Percentiles rank a stretch among this genome's conserved stretches.
Evolutionary conservation across 2,888 invertebrate genomes (phyloP).

Genomic region (Tetragonisca angustula): DNA sequence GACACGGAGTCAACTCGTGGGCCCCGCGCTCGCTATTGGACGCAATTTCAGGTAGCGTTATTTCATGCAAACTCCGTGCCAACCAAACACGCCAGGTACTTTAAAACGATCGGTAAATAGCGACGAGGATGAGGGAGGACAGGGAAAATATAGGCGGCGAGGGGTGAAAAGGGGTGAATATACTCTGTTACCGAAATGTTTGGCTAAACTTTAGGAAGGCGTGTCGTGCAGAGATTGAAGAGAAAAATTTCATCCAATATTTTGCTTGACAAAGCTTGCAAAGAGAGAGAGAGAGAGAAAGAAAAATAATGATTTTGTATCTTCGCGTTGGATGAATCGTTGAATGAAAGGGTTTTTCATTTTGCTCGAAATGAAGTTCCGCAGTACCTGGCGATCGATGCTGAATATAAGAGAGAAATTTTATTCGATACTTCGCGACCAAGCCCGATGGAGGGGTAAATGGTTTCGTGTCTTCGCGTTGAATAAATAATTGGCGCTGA

Average conservation of each 20-base stretch:
- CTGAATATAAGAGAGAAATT: too few relatives aligned
- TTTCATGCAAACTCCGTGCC: slow-evolving; percentile 65
- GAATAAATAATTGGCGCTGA: too few relatives aligned
- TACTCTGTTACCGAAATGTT: neutral
- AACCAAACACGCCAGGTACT: slow-evolving; percentile 60
- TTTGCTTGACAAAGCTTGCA: neutral
- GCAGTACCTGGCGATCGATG: too few relatives aligned
- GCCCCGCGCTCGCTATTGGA: slow-evolving; percentile 5
- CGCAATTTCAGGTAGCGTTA: slow-evolving; percentile 58
- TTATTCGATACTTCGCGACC: too few relatives aligned
- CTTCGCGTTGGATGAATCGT: neutral
- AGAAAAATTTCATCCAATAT: neutral
- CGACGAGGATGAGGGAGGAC: neutral
- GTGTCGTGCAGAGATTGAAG: neutral
- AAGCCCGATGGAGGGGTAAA: too few relatives aligned
- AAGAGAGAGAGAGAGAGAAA: too few relatives aligned
- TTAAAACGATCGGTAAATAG: slow-evolving; percentile 68
- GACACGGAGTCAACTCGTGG: slow-evolving; percentile 45
- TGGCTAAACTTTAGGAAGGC: neutral
- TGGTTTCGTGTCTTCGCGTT: too few relatives aligned
- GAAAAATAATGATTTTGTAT: neutral
- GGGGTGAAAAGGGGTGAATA: slow-evolving; percentile 13
- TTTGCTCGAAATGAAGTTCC: too few relatives aligned
- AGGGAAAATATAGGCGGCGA: slow-evolving; percentile 10
- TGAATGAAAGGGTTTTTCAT: too few relatives aligned